A percentile compares a stretch with the other conserved stretches of the same genome.
These are phyloP conservation scores for Ceratosolen fusciceps DNA, from an alignment of 1,140 invertebrate species.

Conservation along the genomic window DNA sequence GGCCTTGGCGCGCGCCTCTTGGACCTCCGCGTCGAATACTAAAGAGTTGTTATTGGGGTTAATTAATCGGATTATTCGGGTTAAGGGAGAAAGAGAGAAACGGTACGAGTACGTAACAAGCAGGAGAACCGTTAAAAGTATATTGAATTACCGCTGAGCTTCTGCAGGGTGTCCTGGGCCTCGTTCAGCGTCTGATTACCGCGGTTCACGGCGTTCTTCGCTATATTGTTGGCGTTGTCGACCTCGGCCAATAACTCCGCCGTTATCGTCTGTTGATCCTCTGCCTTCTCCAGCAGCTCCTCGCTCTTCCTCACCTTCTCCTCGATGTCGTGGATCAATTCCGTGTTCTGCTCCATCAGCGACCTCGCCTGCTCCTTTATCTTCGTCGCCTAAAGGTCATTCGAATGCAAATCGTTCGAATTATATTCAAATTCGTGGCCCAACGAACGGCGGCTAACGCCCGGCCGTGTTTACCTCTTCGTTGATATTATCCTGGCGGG, in stretches of 20 bases:
- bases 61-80: too few relatives aligned
- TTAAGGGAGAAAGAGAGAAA: too few relatives aligned
- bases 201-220: conserved; percentile 84
- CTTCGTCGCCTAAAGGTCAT: conserved; percentile 67
- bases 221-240: conserved; percentile 80
- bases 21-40: conserved; percentile 93
- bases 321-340: conserved; percentile 75
- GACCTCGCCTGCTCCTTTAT: conserved; percentile 79
- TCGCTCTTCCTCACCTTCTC: conserved; percentile 72
- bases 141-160: conserved; percentile 79
- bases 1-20: conserved; percentile 81
- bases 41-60: too few relatives aligned
- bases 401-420: too few relatives aligned
- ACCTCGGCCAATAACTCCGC: conserved; percentile 79
- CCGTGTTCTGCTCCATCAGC: conserved; percentile 75
- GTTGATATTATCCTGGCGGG: conserved; percentile 75
- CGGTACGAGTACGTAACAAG: too few relatives aligned
- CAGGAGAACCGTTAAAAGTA: not conserved
- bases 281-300: conserved; percentile 71
- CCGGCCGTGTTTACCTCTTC: not conserved
- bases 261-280: conserved; percentile 75
- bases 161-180: conserved; percentile 88
- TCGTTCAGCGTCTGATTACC: conserved; percentile 89
- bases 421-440: too few relatives aligned
- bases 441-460: too few relatives aligned